A percentile compares a stretch with the other conserved stretches of the same genome.
phyloP scores from a whole-genome alignment of 2,888 invertebrate species.

The Megalurothrips usitatus region DNA sequence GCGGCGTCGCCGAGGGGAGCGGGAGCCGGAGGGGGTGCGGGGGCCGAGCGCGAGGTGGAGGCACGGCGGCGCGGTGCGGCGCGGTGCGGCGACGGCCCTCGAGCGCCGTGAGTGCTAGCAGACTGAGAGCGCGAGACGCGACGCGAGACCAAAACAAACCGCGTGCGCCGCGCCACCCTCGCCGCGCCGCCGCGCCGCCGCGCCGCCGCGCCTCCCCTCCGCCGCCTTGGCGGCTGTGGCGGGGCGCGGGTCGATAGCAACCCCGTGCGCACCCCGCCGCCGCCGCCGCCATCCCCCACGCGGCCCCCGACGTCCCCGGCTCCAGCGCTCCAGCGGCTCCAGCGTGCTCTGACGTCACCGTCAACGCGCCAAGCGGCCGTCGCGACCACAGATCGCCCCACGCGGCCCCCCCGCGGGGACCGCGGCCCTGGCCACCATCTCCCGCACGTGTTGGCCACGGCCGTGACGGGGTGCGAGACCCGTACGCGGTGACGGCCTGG shows the following conservation, averaged over 20 bases:
- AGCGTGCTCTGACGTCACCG: neutral
- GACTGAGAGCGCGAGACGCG: constrained; percentile 12
- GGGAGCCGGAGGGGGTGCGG: neutral
- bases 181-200: neutral
- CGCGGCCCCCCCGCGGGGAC: neutral
- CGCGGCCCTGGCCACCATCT: neutral
- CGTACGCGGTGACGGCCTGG: neutral
- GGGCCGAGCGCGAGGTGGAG: neutral
- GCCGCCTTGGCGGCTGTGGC: neutral
- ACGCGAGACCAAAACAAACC: constrained; percentile 22
- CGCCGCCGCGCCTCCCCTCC: neutral
- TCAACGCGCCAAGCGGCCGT: too few species aligned
- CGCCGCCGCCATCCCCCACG: neutral
- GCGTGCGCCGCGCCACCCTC: neutral
- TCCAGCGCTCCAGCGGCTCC: constrained; percentile 10
- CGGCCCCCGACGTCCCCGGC: neutral
- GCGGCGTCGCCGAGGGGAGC: neutral
- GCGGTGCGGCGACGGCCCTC: neutral
- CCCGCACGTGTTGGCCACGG: neutral
- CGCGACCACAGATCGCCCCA: neutral
- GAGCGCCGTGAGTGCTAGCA: constrained; percentile 2
- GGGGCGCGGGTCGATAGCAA: neutral
- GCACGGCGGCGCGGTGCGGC: neutral
- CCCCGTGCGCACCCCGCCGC: neutral
- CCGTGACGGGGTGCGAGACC: neutral